phyloP scores from a whole-genome alignment of 2,113 vertebrate species.

The Capreolus pygargus region DNA sequence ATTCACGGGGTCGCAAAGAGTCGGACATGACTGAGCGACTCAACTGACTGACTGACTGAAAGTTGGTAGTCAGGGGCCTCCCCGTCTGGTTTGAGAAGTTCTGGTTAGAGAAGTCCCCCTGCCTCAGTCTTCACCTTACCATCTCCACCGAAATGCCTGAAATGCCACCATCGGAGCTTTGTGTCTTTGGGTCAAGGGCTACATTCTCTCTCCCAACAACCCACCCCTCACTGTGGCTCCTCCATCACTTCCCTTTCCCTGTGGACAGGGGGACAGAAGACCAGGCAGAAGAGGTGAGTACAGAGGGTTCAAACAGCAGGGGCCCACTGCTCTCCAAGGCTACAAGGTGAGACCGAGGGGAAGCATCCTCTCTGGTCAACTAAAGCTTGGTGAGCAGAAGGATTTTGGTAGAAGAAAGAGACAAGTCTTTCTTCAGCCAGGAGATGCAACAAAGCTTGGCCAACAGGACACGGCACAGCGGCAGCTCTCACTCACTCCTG shows the following conservation, averaged over 20 bases:
- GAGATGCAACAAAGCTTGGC: not conserved
- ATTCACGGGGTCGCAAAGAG: too few species aligned
- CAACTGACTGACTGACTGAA: too few species aligned
- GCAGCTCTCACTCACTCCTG: not conserved
- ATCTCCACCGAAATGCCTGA: not conserved
- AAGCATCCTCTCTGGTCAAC: not conserved
- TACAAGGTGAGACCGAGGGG: too few species aligned
- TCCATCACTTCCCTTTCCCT: not conserved
- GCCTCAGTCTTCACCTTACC: not conserved
- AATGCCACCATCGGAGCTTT: not conserved
- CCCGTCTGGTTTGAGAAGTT: not conserved
- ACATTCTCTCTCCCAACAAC: not conserved
- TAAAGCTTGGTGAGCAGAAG: not conserved
- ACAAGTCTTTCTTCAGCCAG: not conserved
- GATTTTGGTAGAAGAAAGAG: not conserved
- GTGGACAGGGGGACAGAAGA: not conserved
- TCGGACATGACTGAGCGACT: too few species aligned
- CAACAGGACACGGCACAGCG: rapidly evolving
- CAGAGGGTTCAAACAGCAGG: not conserved
- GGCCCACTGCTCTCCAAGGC: not conserved
- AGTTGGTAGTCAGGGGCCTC: not conserved
- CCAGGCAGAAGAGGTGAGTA: not conserved
- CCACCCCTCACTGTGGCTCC: not conserved
- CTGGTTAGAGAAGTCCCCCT: not conserved
- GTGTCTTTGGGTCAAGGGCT: not conserved